These are phyloP conservation scores for Hyposmocoma kahamanoa DNA, from an alignment of 1,140 invertebrate genomes.

Conservation along the genomic window DNA sequence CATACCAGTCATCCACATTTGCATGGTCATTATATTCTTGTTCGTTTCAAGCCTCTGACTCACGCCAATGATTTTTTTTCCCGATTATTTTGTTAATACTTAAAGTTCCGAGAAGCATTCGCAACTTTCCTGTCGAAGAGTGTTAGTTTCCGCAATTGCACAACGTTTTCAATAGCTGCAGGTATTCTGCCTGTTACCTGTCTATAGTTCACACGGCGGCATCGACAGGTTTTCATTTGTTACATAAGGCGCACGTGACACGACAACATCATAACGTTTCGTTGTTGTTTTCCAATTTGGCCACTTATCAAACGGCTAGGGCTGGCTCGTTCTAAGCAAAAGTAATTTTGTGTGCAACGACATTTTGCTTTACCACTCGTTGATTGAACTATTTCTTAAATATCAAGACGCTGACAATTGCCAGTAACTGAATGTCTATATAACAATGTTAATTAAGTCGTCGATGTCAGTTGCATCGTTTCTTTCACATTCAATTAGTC, in stretches of 20 bases:
- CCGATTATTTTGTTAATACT: slow-evolving; percentile 7
- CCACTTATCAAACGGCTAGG: too few relatives aligned
- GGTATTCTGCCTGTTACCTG: too few relatives aligned
- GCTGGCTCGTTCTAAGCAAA: too few relatives aligned
- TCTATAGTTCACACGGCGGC: not conserved
- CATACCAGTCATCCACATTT: slow-evolving; percentile 10
- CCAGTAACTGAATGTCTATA: too few relatives aligned
- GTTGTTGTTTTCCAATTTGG: slow-evolving; percentile 9
- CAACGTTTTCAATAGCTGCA: slow-evolving; percentile 23
- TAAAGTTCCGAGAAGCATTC: slow-evolving; percentile 19
- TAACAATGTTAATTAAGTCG: too few relatives aligned
- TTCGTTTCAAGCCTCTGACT: slow-evolving; percentile 27
- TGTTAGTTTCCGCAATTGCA: slow-evolving; percentile 17
- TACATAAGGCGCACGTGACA: slow-evolving; percentile 16
- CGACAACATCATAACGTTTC: slow-evolving; percentile 8
- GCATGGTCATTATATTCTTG: slow-evolving; percentile 3
- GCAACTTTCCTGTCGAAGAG: slow-evolving; percentile 18
- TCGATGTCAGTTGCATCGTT: too few relatives aligned
- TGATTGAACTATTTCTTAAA: too few relatives aligned
- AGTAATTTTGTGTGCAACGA: too few relatives aligned
- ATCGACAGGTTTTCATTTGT: slow-evolving; percentile 19
- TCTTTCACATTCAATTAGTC: too few relatives aligned
- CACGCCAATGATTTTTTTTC: slow-evolving; percentile 20
- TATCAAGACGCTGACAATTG: too few relatives aligned
- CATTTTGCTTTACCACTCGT: too few relatives aligned